Base-by-base conservation (phyloP, 2,113 vertebrate genomes). In the Apodemus sylvaticus region DNA sequence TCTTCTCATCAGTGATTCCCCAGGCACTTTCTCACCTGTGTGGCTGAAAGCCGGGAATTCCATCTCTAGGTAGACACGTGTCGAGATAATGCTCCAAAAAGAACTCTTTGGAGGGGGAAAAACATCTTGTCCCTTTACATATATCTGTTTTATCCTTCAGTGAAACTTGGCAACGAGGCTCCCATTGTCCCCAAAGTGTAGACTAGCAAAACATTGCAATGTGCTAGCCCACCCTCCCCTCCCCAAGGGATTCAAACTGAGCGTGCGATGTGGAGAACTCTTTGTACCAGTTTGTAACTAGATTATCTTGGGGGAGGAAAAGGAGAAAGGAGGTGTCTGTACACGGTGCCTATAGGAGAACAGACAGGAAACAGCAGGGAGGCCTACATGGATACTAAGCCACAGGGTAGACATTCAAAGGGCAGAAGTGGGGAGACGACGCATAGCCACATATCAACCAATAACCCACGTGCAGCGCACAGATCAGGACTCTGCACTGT, bases 161-260 rank as follows among this genome's bases (percentile, higher is more conserved):
- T 90, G 53, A 85, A 92, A 95, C 90, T 14, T 86, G 62, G 34
- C 31, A 93, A 86, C 39, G 1, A 87, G 64, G 39, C 36, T 87
- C 68, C 20, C 16, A 82, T 89, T 89, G 94, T 91, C 88, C 97
- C 4, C 58, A 42, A 92, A 85, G 39, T 51, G 68, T 42, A 86
- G 45, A 88, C 48, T 62, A 81, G 51, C 79, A 60, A 64, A 93
- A 42, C 34, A 62, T 19, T 39, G 53, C 13, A n/a, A 87, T 79
- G 36, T 82, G 42, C n/a, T 66, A 77, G 51, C 34, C 79, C 68
- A 87, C 26, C 6, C 6, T 78, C 81, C n/a, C n/a, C n/a, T n/a
- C n/a, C n/a, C 89, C 76, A 71, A 45, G 48, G 24, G 68, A 87
- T 92, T 86, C 77, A 74, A 86, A 36, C 88, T 53, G 89, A 64